Percentiles rank a stretch among this genome's conserved stretches.
phyloP scores from a whole-genome alignment of 2,113 vertebrate species.

The Neodon shergylaensis region DNA sequence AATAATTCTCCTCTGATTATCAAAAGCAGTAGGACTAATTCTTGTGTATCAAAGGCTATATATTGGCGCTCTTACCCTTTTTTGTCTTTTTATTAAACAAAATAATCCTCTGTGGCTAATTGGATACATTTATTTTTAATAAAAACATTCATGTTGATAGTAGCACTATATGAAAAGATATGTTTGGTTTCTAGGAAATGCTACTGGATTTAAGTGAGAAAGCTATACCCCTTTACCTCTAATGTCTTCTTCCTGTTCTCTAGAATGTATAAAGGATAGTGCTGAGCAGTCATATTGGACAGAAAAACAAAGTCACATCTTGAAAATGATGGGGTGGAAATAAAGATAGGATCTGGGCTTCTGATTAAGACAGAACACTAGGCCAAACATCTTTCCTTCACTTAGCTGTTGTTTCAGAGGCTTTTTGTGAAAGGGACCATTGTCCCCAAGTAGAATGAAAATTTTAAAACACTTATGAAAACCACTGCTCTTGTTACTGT shows the following conservation, averaged over 20 bases:
- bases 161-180: not conserved
- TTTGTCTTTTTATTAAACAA: not conserved
- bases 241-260: not conserved
- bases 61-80: not conserved
- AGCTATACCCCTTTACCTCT: too few species aligned
- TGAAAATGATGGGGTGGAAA: not conserved
- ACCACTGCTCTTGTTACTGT: not conserved
- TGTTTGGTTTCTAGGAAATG: not conserved
- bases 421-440: not conserved
- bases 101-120: not conserved
- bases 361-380: not conserved
- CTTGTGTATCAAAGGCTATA: not conserved
- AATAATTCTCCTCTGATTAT: conserved; percentile 45
- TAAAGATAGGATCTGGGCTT: not conserved
- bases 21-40: conserved; percentile 39
- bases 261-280: not conserved
- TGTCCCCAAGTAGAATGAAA: not conserved
- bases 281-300: not conserved
- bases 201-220: not conserved
- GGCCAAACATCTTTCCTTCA: not conserved
- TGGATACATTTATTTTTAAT: not conserved
- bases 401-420: not conserved
- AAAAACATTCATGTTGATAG: not conserved
- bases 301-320: not conserved
- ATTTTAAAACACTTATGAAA: not conserved